phyloP scores from a whole-genome alignment of 92 coral and sea anemone genomes.

The Pocillopora grandis region DNA sequence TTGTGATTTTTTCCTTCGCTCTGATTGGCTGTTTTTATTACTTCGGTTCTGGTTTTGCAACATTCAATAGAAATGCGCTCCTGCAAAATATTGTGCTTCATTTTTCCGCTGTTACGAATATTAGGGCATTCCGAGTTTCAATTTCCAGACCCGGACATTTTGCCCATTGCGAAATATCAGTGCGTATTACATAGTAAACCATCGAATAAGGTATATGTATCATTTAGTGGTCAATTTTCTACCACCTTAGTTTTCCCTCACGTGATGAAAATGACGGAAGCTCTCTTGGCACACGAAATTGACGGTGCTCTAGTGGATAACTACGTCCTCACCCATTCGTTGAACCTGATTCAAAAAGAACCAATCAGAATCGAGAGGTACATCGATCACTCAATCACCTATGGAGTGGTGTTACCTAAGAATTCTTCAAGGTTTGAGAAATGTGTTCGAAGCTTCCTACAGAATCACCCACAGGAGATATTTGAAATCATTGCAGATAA shows the following conservation, averaged over 20 bases:
- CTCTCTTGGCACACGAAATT: constrained; percentile 62
- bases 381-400: constrained; percentile 85
- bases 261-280: constrained; percentile 71
- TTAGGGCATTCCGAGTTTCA: no score
- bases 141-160: no score
- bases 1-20: no score
- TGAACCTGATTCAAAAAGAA: constrained; percentile 58
- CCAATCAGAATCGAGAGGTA: constrained; percentile 88
- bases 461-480: constrained; percentile 86
- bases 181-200: no score
- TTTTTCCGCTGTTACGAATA: no score
- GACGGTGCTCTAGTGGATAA: constrained; percentile 92
- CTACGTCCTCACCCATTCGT: constrained; percentile 74
- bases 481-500: constrained; percentile 80
- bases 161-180: no score
- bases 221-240: background rate
- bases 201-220: no score
- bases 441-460: constrained; percentile 71
- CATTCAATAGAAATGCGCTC: no score
- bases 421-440: constrained; percentile 74
- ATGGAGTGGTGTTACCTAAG: constrained; percentile 73
- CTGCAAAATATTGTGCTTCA: no score
- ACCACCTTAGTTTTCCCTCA: constrained; percentile 59
- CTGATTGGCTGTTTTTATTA: no score
- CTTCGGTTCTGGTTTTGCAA: no score